A percentile compares a stretch with the other conserved stretches of the same genome.
Evolutionary conservation across 1,140 invertebrate species (phyloP).

Genomic region (Oppia nitens): DNA sequence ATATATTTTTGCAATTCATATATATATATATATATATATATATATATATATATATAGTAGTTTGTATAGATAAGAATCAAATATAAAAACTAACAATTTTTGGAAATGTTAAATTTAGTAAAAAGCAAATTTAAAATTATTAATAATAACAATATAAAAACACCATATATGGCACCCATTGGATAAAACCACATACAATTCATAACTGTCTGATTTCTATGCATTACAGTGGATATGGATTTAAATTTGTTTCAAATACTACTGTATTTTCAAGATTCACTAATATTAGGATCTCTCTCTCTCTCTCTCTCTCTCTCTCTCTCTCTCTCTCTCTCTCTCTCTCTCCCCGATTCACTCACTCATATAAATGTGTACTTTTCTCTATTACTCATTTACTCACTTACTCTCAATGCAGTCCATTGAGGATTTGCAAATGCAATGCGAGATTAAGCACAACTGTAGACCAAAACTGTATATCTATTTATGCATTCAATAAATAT

Average conservation of each 20-base stretch:
- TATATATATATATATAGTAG: too few species aligned
- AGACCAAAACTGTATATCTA: not conserved
- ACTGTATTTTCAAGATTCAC: too few species aligned
- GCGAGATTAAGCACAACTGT: not conserved
- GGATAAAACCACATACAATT: not conserved
- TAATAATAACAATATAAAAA: too few species aligned
- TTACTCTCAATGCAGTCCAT: not conserved
- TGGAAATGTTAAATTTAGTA: too few species aligned
- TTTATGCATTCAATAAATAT: not conserved
- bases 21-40: too few species aligned
- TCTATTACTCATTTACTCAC: not conserved
- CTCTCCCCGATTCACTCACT: not conserved
- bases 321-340: not conserved
- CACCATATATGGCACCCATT: not conserved
- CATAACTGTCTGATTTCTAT: not conserved
- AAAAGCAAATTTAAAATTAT: too few species aligned
- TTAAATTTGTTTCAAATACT: not conserved
- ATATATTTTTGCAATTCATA: too few species aligned
- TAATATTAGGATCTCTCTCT: not conserved
- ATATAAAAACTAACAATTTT: too few species aligned
- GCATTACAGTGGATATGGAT: not conserved
- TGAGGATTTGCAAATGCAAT: not conserved
- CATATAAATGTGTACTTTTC: not conserved
- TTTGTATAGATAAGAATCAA: too few species aligned
- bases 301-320: not conserved